Evolutionary conservation across 2,888 invertebrate species (phyloP).

Genomic region (Drosophila neonasuta): DNA sequence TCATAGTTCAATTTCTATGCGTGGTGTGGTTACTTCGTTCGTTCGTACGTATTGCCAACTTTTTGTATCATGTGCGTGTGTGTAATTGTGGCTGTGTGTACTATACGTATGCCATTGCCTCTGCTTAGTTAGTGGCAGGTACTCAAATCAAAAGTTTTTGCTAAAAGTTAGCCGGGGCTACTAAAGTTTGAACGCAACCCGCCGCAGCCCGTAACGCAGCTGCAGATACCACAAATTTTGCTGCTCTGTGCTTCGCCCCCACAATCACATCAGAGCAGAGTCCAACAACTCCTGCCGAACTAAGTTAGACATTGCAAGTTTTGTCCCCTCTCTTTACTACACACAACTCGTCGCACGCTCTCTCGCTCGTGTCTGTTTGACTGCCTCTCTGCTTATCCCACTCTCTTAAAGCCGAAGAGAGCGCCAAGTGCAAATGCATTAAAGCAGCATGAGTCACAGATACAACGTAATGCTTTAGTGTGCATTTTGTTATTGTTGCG

Average conservation of each 20-base stretch:
- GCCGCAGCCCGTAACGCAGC: slow-evolving; percentile 36
- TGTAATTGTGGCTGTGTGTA: slow-evolving; percentile 11
- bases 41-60: slow-evolving; percentile 45
- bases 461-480: slow-evolving; percentile 38
- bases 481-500: slow-evolving; percentile 63
- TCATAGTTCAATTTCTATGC: slow-evolving; percentile 74
- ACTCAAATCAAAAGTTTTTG: slow-evolving; percentile 75
- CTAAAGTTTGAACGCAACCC: slow-evolving; percentile 60
- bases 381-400: slow-evolving; percentile 16
- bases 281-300: slow-evolving; percentile 46
- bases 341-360: slow-evolving; percentile 6
- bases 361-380: slow-evolving; percentile 16
- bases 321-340: slow-evolving; percentile 51
- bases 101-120: slow-evolving; percentile 6
- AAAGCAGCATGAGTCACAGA: slow-evolving; percentile 49
- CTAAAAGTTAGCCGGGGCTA: slow-evolving; percentile 72
- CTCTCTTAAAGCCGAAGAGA: slow-evolving; percentile 52
- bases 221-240: slow-evolving; percentile 49
- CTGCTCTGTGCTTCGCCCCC: slow-evolving; percentile 26
- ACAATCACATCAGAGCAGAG: slow-evolving; percentile 11
- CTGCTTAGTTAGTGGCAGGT: slow-evolving; percentile 76
- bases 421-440: slow-evolving; percentile 43
- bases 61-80: slow-evolving; percentile 32
- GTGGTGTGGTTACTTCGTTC: slow-evolving; percentile 36
- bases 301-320: slow-evolving; percentile 46